These are phyloP conservation scores for Lithophane ornitopus DNA, from an alignment of 2,888 invertebrate genomes.

Conservation along the genomic window DNA sequence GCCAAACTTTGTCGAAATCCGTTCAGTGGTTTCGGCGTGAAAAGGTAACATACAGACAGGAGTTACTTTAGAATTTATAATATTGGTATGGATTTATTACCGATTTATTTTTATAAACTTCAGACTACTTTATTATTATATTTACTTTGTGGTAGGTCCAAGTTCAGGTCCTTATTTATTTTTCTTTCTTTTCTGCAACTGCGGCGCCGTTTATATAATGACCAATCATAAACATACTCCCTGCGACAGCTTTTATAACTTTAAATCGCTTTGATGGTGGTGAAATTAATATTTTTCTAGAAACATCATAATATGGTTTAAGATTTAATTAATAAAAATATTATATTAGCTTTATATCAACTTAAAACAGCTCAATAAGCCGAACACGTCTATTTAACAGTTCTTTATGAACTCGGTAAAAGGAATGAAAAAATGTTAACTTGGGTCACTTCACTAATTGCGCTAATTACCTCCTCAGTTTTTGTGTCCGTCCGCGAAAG, in stretches of 20 bases:
- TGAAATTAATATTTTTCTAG: no score
- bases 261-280: not conserved
- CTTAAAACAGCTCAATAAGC: not conserved
- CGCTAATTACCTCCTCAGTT: slow-evolving; percentile 31
- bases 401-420: not conserved
- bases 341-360: no score
- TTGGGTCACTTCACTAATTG: slow-evolving; percentile 33
- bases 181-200: not conserved
- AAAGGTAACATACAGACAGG: no score
- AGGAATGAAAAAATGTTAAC: not conserved
- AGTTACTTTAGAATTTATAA: no score
- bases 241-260: not conserved
- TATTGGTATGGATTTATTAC: no score
- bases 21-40: no score
- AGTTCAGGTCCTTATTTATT: not conserved
- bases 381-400: not conserved
- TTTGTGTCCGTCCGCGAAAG: slow-evolving; percentile 6
- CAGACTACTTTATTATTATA: not conserved
- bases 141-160: not conserved
- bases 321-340: no score
- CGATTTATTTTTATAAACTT: not conserved
- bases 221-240: no score
- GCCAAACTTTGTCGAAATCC: no score
- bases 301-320: no score
- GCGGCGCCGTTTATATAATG: no score